Evolutionary conservation across 2,113 vertebrate species (phyloP), one percentile per base, ranked within the genome.

Genomic region (Leiothrix lutea): DNA sequence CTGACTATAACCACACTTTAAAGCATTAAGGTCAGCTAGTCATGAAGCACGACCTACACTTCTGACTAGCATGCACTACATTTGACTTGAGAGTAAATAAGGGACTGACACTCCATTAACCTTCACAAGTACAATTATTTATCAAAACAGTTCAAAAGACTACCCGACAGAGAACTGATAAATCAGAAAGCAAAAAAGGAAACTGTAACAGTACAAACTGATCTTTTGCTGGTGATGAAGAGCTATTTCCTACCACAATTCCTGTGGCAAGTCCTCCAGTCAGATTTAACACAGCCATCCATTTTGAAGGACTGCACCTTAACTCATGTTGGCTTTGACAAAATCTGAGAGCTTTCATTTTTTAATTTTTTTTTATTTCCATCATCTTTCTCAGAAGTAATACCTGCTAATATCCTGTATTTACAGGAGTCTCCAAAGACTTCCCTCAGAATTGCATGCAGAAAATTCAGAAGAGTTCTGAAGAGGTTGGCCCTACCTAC

Each of bases 41-140:
- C 82, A 85, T 40, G 75, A 95, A 95, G 94, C 90, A 95, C 42
- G 90, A 97, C 96, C 94, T 77, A 93, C 66, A 58, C 83, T 86
- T 92, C 94, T 97, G 91, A 96, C 81, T 94, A 96, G 79, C 71
- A 67, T 48, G 90, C 47, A 93, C 85, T 58, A 57, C 90, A 69
- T 95, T 92, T 96, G 95, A 95, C 75, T 88, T 42, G 93, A 82
- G 91, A 94, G 71, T 96, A 97, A 97, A 95, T 95, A 97, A 95
- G 86, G 77, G 95, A 97, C 88, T 88, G 89, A 91, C 87, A 96
- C 82, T 95, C 89, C 89, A 97, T 97, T 97, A 97, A 97, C 97
- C 97, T 97, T 96, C 95, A 88, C 84, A 96, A 96, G 94, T 77
- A 94, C 86, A 97, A 96, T 97, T 97, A 97, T 97, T 96, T 97